Evolutionary conservation across 2,888 invertebrate genomes (phyloP).

Genomic region (Strigamia crassipes): DNA sequence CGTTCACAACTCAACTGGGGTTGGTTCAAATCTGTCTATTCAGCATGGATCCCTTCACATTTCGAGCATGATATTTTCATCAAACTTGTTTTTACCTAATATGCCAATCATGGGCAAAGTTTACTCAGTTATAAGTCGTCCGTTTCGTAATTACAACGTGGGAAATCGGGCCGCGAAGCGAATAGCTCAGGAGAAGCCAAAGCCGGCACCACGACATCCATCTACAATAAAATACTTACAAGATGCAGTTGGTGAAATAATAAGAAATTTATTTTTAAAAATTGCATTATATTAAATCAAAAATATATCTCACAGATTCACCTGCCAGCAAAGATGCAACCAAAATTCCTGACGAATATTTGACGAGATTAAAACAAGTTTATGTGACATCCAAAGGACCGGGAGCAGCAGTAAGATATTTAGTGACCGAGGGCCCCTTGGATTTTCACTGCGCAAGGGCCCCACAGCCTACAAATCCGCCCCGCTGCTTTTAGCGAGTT

Average conservation of each 20-base stretch:
- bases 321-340: neutral
- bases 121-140: slow-evolving; percentile 46
- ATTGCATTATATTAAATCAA: neutral
- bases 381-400: slow-evolving; percentile 71
- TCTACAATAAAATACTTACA: slow-evolving; percentile 68
- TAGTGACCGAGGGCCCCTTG: too few species aligned
- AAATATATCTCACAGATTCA: neutral
- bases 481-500: too few species aligned
- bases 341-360: neutral
- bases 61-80: neutral
- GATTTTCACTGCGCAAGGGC: too few species aligned
- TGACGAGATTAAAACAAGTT: slow-evolving; percentile 68
- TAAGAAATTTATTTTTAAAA: too few species aligned
- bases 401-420: slow-evolving; percentile 53
- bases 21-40: neutral
- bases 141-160: slow-evolving; percentile 70
- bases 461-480: too few species aligned
- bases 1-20: too few species aligned
- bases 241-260: slow-evolving; percentile 55
- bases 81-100: neutral
- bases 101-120: slow-evolving; percentile 40
- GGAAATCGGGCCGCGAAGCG: slow-evolving; percentile 76
- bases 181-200: slow-evolving; percentile 69
- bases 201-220: slow-evolving; percentile 71
- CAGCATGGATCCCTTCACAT: neutral